Percentiles rank a stretch among this genome's conserved stretches.
Evolutionary conservation across 2,797 vertebrate species (phyloP).

Genomic region (Anguilla anguilla): DNA sequence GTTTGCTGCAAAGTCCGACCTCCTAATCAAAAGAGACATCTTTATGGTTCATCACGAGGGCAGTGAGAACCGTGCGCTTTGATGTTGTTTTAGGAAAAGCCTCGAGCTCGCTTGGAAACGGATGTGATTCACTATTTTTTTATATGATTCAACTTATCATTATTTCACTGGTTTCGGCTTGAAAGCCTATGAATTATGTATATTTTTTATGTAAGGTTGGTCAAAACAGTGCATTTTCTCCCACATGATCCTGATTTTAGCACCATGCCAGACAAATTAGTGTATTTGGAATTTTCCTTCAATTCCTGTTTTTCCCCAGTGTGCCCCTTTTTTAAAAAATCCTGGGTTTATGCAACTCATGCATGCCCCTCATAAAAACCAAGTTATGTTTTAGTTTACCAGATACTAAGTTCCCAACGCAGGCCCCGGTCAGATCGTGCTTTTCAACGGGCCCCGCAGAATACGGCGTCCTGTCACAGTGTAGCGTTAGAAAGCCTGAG

Average conservation of each 20-base stretch:
- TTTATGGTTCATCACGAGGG: constrained; percentile 36
- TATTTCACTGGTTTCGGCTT: not conserved
- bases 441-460: no score
- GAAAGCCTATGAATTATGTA: not conserved
- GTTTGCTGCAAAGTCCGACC: constrained; percentile 18
- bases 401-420: no score
- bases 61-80: constrained; percentile 12
- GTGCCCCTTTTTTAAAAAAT: no score
- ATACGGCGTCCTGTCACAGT: no score
- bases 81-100: constrained; percentile 23
- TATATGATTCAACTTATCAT: constrained; percentile 7
- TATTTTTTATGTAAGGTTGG: not conserved
- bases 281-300: not conserved
- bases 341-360: no score
- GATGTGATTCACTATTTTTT: constrained; percentile 37
- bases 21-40: constrained; percentile 34
- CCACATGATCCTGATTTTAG: not conserved
- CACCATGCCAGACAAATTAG: not conserved
- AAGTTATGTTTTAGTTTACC: no score
- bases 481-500: no score
- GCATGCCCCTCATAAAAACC: no score
- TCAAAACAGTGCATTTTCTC: not conserved
- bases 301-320: no score
- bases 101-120: constrained; percentile 13
- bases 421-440: no score